These are phyloP conservation scores for Cantharis lateralis DNA, from an alignment of 2,888 invertebrate species.

Conservation along the genomic window DNA sequence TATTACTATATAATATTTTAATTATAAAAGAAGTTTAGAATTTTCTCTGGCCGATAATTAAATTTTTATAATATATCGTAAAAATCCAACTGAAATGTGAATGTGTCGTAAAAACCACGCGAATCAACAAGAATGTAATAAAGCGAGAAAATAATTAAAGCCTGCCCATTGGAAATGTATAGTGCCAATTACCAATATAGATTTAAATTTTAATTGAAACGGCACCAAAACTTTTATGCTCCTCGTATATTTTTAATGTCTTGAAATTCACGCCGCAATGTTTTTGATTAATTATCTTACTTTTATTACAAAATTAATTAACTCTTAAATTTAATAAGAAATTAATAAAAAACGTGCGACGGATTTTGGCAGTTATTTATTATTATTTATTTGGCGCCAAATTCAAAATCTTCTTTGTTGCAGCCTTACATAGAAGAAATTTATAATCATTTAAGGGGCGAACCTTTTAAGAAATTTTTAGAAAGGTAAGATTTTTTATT, in stretches of 20 bases:
- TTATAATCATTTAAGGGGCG: slow-evolving; percentile 94
- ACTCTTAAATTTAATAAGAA: background rate
- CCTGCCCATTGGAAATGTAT: background rate
- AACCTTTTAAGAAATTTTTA: slow-evolving; percentile 96
- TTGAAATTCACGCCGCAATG: background rate
- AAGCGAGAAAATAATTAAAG: background rate
- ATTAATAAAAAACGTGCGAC: background rate
- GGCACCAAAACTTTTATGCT: background rate
- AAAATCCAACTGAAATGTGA: background rate
- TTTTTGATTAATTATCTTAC: background rate
- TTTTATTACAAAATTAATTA: background rate
- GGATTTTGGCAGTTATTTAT: background rate
- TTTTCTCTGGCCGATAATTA: background rate
- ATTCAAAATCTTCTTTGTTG: slow-evolving; percentile 54
- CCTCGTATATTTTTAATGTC: background rate
- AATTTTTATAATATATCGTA: background rate
- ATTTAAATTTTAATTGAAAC: background rate
- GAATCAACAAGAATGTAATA: background rate
- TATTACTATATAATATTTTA: background rate
- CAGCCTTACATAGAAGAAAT: slow-evolving; percentile 99
- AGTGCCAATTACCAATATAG: background rate
- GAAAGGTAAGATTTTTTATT: slow-evolving; percentile 77
- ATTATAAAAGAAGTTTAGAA: background rate
- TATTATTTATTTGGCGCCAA: background rate
- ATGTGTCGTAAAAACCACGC: background rate